These are phyloP conservation scores for Drosophila ochracea DNA, from an alignment of 2,888 invertebrate genomes.

Conservation along the genomic window DNA sequence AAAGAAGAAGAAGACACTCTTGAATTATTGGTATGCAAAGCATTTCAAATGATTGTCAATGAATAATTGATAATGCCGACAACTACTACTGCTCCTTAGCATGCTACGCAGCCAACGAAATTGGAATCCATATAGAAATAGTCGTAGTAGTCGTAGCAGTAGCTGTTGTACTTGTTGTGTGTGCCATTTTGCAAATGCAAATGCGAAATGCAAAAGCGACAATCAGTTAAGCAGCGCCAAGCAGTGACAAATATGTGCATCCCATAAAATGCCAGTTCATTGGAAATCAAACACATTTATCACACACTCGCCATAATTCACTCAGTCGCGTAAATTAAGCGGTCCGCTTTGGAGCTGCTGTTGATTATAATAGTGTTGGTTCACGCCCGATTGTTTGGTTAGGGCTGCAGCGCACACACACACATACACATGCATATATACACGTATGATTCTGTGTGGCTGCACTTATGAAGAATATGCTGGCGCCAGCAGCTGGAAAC, in stretches of 20 bases:
- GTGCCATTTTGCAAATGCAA: constrained; percentile 52
- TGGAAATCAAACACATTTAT: constrained; percentile 78
- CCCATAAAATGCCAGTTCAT: constrained; percentile 67
- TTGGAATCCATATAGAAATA: neutral
- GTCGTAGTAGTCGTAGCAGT: neutral
- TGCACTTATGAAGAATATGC: constrained; percentile 49
- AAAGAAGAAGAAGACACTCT: neutral
- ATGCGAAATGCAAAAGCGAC: constrained; percentile 32
- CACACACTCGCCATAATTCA: constrained; percentile 65
- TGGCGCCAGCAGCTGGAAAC: constrained; percentile 63
- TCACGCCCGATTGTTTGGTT: constrained; percentile 17
- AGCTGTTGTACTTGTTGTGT: neutral
- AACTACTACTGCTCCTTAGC: constrained; percentile 24
- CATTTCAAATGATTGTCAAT: constrained; percentile 66
- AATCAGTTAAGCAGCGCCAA: constrained; percentile 45
- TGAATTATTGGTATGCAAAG: constrained; percentile 70
- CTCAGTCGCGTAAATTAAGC: constrained; percentile 55
- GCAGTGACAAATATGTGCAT: constrained; percentile 46
- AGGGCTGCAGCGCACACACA: neutral
- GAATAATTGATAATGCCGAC: constrained; percentile 59
- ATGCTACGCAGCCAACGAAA: constrained; percentile 36
- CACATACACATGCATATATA: neutral
- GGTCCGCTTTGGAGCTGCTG: constrained; percentile 12
- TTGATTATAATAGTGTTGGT: constrained; percentile 4
- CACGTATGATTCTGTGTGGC: neutral